Evolutionary conservation across 2,888 invertebrate genomes (phyloP).

Genomic region (Lymantria monacha): DNA sequence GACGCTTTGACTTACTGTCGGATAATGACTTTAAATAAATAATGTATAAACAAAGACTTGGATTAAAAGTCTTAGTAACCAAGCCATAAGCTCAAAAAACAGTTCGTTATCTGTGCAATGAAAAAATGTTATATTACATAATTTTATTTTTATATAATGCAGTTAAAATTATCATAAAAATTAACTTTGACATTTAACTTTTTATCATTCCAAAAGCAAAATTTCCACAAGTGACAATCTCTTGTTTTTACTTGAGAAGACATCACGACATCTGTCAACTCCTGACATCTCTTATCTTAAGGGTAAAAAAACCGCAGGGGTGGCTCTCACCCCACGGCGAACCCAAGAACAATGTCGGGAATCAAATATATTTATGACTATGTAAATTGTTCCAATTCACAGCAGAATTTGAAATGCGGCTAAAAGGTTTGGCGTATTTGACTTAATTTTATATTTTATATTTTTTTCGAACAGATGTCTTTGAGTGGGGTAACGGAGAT

Average conservation of each 20-base stretch:
- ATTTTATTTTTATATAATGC: neutral
- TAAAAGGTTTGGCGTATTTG: constrained; percentile 44
- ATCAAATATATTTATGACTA: constrained; percentile 80
- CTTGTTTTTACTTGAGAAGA: constrained; percentile 63
- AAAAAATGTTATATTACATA: neutral
- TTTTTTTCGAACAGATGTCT: constrained; percentile 53
- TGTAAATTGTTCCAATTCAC: constrained; percentile 73
- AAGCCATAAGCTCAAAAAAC: too few species aligned
- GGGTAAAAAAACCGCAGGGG: constrained; percentile 65
- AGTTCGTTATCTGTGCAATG: too few species aligned
- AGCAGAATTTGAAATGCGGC: constrained; percentile 51
- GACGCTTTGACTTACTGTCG: too few species aligned
- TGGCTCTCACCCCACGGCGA: constrained; percentile 48
- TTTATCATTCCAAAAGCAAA: constrained; percentile 5
- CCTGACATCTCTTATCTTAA: constrained; percentile 73
- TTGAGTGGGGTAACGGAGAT: constrained; percentile 39
- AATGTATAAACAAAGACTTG: too few species aligned
- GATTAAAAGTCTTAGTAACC: too few species aligned
- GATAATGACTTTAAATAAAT: too few species aligned
- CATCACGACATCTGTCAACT: constrained; percentile 75
- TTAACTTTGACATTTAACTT: neutral
- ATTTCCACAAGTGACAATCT: constrained; percentile 39
- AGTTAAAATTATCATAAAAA: neutral
- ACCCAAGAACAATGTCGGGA: constrained; percentile 51
- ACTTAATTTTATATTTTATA: constrained; percentile 51